phyloP scores from a whole-genome alignment of 2,888 invertebrate species.

The Gari tellinella region DNA sequence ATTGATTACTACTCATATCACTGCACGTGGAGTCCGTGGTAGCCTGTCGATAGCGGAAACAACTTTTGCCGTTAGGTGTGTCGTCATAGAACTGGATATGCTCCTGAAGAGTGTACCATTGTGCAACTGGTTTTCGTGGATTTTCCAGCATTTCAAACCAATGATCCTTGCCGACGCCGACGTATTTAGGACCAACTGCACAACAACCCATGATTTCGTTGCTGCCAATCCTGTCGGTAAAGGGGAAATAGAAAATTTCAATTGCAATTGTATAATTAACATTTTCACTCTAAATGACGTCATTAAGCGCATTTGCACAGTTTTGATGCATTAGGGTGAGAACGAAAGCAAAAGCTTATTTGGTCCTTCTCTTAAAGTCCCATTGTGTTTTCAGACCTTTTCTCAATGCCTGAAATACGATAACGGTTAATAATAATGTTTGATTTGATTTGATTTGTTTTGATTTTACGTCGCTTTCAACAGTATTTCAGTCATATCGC shows the following conservation, averaged over 20 bases:
- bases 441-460: too few relatives aligned
- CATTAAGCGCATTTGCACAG: too few relatives aligned
- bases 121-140: constrained; percentile 92
- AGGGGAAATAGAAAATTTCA: background rate
- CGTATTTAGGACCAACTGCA: constrained; percentile 91
- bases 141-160: constrained; percentile 94
- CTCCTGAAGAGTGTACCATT: constrained; percentile 93
- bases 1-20: constrained; percentile 12
- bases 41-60: constrained; percentile 73
- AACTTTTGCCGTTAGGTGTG: constrained; percentile 67
- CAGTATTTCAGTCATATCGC: too few relatives aligned
- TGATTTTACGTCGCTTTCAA: too few relatives aligned
- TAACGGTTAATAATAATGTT: too few relatives aligned
- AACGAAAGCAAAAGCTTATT: too few relatives aligned
- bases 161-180: constrained; percentile 92
- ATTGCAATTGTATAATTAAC: too few relatives aligned
- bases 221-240: constrained; percentile 90
- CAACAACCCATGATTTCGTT: constrained; percentile 94
- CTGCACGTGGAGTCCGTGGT: constrained; percentile 74
- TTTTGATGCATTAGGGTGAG: too few relatives aligned
- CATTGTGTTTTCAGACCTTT: too few relatives aligned
- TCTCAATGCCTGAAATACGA: too few relatives aligned
- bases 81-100: constrained; percentile 82
- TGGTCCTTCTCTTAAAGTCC: too few relatives aligned
- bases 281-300: too few relatives aligned